Evolutionary conservation across 2,888 invertebrate species (phyloP).

Genomic region (Drosophila nigricruria): DNA sequence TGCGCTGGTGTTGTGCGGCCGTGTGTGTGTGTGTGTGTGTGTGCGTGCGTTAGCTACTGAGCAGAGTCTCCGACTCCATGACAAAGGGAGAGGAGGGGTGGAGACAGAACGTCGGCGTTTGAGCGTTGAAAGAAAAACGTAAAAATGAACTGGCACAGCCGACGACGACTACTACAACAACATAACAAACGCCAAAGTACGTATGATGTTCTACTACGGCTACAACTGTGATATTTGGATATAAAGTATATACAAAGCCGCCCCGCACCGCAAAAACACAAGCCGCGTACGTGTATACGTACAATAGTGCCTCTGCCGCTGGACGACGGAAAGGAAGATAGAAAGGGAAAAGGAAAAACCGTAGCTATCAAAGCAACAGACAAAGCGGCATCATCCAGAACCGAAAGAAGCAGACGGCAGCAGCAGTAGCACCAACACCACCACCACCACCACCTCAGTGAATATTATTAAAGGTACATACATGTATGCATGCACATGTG

Average conservation of each 20-base stretch:
- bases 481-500: slow-evolving; percentile 29
- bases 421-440: slow-evolving; percentile 51
- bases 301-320: slow-evolving; percentile 43
- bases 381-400: slow-evolving; percentile 65
- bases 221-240: slow-evolving; percentile 71
- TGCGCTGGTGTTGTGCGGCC: slow-evolving; percentile 61
- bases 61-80: slow-evolving; percentile 50
- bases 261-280: slow-evolving; percentile 47
- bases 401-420: slow-evolving; percentile 40
- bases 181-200: slow-evolving; percentile 52
- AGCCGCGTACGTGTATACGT: slow-evolving; percentile 31
- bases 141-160: slow-evolving; percentile 67
- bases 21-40: slow-evolving; percentile 44
- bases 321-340: slow-evolving; percentile 40
- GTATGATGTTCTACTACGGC: slow-evolving; percentile 57
- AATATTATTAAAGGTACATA: slow-evolving; percentile 75
- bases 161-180: slow-evolving; percentile 42
- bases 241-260: slow-evolving; percentile 43
- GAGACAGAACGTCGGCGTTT: slow-evolving; percentile 52
- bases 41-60: slow-evolving; percentile 58
- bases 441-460: slow-evolving; percentile 58
- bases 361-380: slow-evolving; percentile 48
- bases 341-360: slow-evolving; percentile 27
- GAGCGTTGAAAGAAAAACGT: slow-evolving; percentile 65
- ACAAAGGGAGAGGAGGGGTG: slow-evolving; percentile 34